phyloP scores from a whole-genome alignment of 2,888 invertebrate species.

The Volucella inanis region DNA sequence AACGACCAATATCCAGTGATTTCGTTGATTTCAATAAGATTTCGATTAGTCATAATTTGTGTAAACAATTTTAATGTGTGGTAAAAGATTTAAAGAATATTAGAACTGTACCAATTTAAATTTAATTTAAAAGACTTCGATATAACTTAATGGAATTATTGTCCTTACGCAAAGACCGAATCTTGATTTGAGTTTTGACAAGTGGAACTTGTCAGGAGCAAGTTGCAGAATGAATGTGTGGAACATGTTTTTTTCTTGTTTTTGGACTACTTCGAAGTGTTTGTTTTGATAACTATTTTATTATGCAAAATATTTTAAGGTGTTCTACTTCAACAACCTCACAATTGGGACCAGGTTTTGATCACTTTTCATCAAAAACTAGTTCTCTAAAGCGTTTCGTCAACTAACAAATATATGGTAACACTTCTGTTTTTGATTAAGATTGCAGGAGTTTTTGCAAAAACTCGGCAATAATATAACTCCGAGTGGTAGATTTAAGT shows the following conservation, averaged over 20 bases:
- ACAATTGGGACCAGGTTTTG: too few relatives aligned
- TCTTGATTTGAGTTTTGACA: slow-evolving; percentile 39
- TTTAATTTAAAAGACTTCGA: neutral
- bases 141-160: neutral
- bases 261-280: neutral
- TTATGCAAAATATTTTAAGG: too few relatives aligned
- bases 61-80: neutral
- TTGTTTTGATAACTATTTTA: neutral
- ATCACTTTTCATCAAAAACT: too few relatives aligned
- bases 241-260: neutral
- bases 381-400: too few relatives aligned
- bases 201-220: neutral
- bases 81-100: neutral
- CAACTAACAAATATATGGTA: too few relatives aligned
- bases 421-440: too few relatives aligned
- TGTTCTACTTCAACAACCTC: too few relatives aligned
- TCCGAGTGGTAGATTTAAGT: too few relatives aligned
- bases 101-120: neutral
- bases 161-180: slow-evolving; percentile 17
- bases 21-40: slow-evolving; percentile 87
- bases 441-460: too few relatives aligned
- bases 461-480: too few relatives aligned
- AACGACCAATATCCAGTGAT: slow-evolving; percentile 91
- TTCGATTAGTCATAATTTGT: slow-evolving; percentile 84
- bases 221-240: slow-evolving; percentile 5